Base-by-base conservation (phyloP, 2,888 invertebrate species). In the Odontomyia ornata region DNA sequence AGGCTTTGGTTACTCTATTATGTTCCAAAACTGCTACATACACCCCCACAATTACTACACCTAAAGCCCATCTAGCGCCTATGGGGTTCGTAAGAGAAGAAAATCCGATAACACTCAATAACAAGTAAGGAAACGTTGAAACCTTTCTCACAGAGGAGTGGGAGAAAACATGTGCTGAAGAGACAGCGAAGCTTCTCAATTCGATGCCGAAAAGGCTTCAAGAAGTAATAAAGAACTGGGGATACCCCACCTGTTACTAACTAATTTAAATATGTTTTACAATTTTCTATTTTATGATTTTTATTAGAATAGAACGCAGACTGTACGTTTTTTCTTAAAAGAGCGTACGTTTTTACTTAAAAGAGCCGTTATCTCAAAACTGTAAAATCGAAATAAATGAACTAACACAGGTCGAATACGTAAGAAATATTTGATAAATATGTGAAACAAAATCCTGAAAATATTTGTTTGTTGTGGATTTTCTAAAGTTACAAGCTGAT, bases 121-220 rank as follows among this genome's bases (percentile, higher is more conserved):
- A 75, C 76, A 1, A 52, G 52, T 52, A 76, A 77, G 47, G 23
- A 47, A 47, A 78, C 76, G 52, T 62, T 78, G 11, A 75, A 77
- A 56, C 43, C 15, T 56, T 62, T 4, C 13, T 78, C n/a, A 3
- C 30, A 15, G 75, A 79, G 18, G 65, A 78, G 76, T 77, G 71
- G 77, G 43, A 56, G 13, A 77, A 79, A 69, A 77, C 77, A 52
- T 30, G 60, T 28, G 36, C 76, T 23, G n/a, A n/a, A 52, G 52
- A 52, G 52, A n/a, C 52, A 52, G 52, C 7, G 18, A 52, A 52
- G 52, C 52, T 52, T 15, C 7, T 52, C 15, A 52, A 52, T 52
- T 52, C 52, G 52, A 52, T 52, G 52, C 52, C 52, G 52, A 52
- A 52, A 13, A 52, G 52, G 52, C 15, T 15, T 15, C 52, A 15